phyloP scores from a whole-genome alignment of 2,888 invertebrate species.

The Clitarchus hookeri region DNA sequence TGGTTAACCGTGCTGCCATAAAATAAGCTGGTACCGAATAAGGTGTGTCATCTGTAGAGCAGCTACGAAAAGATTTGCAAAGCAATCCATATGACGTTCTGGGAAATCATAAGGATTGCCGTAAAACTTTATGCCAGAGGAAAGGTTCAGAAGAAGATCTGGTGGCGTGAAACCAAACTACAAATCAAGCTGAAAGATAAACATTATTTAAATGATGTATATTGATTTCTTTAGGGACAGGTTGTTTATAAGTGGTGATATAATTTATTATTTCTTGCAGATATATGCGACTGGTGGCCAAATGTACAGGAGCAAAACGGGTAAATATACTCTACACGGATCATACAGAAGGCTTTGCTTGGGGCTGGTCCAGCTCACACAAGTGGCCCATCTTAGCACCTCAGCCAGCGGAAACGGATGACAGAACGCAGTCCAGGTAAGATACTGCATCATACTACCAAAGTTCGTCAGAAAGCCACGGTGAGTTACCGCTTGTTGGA shows the following conservation, averaged over 20 bases:
- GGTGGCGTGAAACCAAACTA: background rate
- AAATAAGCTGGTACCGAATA: too few relatives aligned
- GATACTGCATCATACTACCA: background rate
- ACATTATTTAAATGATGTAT: too few relatives aligned
- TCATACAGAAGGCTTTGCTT: too few relatives aligned
- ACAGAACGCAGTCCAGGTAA: constrained; percentile 24
- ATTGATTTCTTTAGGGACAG: too few relatives aligned
- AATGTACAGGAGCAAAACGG: constrained; percentile 31
- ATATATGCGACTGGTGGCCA: constrained; percentile 30
- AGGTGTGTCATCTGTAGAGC: too few relatives aligned
- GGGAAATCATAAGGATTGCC: too few relatives aligned
- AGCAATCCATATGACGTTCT: too few relatives aligned
- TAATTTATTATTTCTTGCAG: too few relatives aligned
- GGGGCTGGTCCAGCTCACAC: constrained; percentile 25
- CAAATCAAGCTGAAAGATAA: constrained; percentile 24
- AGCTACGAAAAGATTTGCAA: too few relatives aligned
- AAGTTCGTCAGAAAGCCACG: background rate
- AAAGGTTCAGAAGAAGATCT: constrained; percentile 28
- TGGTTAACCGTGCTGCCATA: too few relatives aligned
- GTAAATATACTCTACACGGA: background rate
- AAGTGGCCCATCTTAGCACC: constrained; percentile 23
- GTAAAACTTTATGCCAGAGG: too few relatives aligned
- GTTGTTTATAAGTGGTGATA: too few relatives aligned
- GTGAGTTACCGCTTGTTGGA: background rate
- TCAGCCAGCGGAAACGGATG: background rate